Evolutionary conservation across 1,140 invertebrate species (phyloP).

Genomic region (Drosophila tsacasi): DNA sequence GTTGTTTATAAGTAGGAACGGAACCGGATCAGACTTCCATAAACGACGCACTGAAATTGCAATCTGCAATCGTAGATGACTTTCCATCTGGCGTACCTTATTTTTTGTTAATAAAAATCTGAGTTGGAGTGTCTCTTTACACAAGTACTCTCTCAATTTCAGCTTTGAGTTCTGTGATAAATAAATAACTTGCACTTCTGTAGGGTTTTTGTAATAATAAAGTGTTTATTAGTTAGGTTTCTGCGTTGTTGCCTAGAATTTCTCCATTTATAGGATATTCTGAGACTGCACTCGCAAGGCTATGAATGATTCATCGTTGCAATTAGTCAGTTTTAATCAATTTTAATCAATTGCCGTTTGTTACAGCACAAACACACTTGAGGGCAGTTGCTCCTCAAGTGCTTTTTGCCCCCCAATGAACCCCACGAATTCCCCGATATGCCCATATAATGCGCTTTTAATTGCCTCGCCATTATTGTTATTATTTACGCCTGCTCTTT

Average conservation of each 20-base stretch:
- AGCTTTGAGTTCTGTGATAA: background rate
- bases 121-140: background rate
- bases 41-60: background rate
- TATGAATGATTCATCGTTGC: background rate
- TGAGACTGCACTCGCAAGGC: background rate
- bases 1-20: background rate
- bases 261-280: background rate
- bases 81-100: background rate
- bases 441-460: slow-evolving; percentile 46
- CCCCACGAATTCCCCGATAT: slow-evolving; percentile 9
- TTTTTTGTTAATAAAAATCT: background rate
- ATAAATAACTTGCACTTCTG: background rate
- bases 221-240: background rate
- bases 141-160: background rate
- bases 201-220: background rate
- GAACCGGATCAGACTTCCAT: background rate
- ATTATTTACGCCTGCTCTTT: slow-evolving; percentile 21
- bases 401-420: slow-evolving; percentile 3
- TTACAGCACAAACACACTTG: background rate
- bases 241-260: background rate
- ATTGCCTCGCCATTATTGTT: slow-evolving; percentile 35
- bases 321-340: slow-evolving; percentile 17
- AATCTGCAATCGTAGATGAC: background rate
- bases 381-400: background rate
- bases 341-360: slow-evolving; percentile 10